These are phyloP conservation scores for Zoanthus solanderi DNA, from an alignment of 92 coral and sea anemone genomes.

Conservation along the genomic window DNA sequence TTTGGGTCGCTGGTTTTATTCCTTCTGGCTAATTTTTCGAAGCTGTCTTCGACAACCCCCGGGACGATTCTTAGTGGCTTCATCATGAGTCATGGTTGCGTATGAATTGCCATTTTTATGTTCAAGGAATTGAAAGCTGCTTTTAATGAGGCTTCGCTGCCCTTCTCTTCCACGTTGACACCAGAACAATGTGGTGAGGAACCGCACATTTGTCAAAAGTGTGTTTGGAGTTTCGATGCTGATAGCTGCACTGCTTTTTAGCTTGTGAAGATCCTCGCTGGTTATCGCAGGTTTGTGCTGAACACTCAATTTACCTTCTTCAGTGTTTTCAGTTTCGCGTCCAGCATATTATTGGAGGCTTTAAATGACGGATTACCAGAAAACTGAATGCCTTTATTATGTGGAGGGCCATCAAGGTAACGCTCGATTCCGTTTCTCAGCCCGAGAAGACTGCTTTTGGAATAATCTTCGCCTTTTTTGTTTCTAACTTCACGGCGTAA, in stretches of 20 bases:
- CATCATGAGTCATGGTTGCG: slow-evolving; percentile 30
- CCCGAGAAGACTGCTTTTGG: slow-evolving; percentile 21
- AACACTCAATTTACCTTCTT: slow-evolving; percentile 17
- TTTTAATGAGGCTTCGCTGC: not conserved
- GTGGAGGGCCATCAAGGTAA: slow-evolving; percentile 47
- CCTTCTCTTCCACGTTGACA: slow-evolving; percentile 24
- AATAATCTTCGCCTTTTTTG: slow-evolving; percentile 53
- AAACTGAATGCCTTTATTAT: slow-evolving; percentile 51
- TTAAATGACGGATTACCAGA: slow-evolving; percentile 44
- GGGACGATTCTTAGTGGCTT: not conserved
- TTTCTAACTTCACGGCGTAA: slow-evolving; percentile 58
- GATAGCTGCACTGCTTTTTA: slow-evolving; percentile 27
- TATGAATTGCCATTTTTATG: not conserved
- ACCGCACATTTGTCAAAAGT: slow-evolving; percentile 17
- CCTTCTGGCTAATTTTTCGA: not conserved
- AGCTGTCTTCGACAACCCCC: slow-evolving; percentile 25
- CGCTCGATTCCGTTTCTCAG: slow-evolving; percentile 52
- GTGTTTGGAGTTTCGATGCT: not conserved
- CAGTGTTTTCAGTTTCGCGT: slow-evolving; percentile 49
- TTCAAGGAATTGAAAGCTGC: slow-evolving; percentile 7
- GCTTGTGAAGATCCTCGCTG: slow-evolving; percentile 42
- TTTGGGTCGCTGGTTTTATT: slow-evolving; percentile 55
- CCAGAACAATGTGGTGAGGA: not conserved
- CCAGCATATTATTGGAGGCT: slow-evolving; percentile 35
- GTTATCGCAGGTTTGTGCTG: slow-evolving; percentile 52